These are phyloP conservation scores for Ylistrum balloti DNA, from an alignment of 1,140 invertebrate species.

Conservation along the genomic window DNA sequence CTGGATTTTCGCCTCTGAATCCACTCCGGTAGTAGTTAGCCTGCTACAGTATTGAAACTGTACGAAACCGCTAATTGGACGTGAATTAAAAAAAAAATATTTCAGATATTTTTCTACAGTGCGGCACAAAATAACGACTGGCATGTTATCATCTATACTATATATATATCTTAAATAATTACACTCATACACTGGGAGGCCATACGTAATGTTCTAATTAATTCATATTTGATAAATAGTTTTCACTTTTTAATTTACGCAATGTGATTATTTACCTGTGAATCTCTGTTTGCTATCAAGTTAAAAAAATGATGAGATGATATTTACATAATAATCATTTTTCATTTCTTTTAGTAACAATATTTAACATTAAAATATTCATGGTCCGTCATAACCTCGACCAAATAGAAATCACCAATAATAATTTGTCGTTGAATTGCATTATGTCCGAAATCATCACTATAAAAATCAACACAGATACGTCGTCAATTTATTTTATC, in stretches of 20 bases:
- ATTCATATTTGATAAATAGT: background rate
- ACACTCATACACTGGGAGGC: no score
- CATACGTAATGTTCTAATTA: no score
- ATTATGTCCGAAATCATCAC: background rate
- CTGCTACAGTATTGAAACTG: no score
- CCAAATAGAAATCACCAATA: background rate
- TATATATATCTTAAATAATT: no score
- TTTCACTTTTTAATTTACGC: background rate
- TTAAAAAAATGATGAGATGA: background rate
- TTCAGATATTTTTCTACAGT: no score
- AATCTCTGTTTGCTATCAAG: background rate
- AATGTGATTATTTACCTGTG: background rate
- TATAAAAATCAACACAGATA: background rate
- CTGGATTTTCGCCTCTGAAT: no score
- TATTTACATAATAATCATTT: background rate
- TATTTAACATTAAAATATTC: background rate
- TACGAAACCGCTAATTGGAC: no score
- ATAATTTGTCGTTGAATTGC: background rate
- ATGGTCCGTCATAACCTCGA: background rate
- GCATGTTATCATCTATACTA: no score
- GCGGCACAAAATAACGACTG: no score
- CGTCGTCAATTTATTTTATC: background rate
- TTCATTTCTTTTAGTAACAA: background rate
- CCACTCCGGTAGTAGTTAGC: no score
- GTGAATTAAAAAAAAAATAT: no score